phyloP scores from a whole-genome alignment of 2,888 invertebrate genomes.

The Plagodis dolabraria region DNA sequence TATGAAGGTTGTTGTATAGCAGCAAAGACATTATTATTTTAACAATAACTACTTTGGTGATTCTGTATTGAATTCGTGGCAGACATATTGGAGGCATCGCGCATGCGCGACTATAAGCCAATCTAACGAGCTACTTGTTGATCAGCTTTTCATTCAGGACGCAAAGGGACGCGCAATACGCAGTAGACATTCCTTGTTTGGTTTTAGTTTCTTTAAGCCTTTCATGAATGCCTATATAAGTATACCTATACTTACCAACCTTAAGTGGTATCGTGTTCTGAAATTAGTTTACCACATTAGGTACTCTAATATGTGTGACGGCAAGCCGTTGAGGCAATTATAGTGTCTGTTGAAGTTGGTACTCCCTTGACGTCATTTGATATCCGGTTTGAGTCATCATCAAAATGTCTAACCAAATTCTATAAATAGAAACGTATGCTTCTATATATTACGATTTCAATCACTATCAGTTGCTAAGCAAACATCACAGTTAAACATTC shows the following conservation, averaged over 20 bases:
- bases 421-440: too few species aligned
- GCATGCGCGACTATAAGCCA: conserved; percentile 58
- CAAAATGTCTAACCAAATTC: too few species aligned
- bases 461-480: too few species aligned
- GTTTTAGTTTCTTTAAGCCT: conserved; percentile 18
- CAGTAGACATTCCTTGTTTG: conserved; percentile 44
- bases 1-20: too few species aligned
- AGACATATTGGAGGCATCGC: conserved; percentile 58
- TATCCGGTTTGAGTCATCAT: too few species aligned
- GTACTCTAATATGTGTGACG: not conserved
- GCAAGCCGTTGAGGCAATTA: too few species aligned
- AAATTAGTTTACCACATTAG: not conserved
- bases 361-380: too few species aligned
- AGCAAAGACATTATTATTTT: conserved; percentile 1
- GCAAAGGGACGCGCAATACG: conserved; percentile 70
- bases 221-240: conserved; percentile 4
- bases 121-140: conserved; percentile 75
- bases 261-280: not conserved
- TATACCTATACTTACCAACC: not conserved
- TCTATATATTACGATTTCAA: too few species aligned
- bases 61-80: conserved; percentile 25
- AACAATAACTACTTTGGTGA: conserved; percentile 24
- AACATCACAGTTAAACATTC: too few species aligned
- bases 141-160: conserved; percentile 76
- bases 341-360: too few species aligned